These are phyloP conservation scores for Pteria penguin DNA, from an alignment of 2,888 invertebrate species.

Conservation along the genomic window DNA sequence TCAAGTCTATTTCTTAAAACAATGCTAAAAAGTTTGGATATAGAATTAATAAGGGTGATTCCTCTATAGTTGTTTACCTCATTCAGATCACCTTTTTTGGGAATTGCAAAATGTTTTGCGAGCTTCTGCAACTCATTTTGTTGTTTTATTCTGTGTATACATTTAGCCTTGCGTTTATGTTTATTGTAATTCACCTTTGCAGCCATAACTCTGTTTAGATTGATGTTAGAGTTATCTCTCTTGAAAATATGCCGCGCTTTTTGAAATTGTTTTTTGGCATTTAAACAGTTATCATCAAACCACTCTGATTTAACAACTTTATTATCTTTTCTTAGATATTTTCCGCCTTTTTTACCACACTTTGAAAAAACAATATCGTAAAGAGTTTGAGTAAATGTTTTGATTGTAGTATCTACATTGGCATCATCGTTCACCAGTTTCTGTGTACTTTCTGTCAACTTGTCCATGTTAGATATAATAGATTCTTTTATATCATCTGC, in stretches of 20 bases:
- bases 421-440: neutral
- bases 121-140: neutral
- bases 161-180: neutral
- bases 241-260: neutral
- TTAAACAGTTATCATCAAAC: neutral
- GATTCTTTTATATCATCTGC: neutral
- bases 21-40: neutral
- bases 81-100: neutral
- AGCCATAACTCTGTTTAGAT: neutral
- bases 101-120: neutral
- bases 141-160: neutral
- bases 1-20: neutral
- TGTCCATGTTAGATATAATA: neutral
- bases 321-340: neutral
- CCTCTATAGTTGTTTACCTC: neutral
- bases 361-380: neutral
- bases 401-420: too few relatives aligned
- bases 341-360: neutral
- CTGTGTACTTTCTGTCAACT: neutral
- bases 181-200: neutral
- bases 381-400: too few relatives aligned
- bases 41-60: neutral
- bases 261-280: neutral
- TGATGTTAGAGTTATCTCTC: neutral
- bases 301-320: neutral